A percentile compares a stretch with the other conserved stretches of the same genome.
Conservation (phyloP, 2,797 vertebrate species). For the Scolopax rusticola region DNA sequence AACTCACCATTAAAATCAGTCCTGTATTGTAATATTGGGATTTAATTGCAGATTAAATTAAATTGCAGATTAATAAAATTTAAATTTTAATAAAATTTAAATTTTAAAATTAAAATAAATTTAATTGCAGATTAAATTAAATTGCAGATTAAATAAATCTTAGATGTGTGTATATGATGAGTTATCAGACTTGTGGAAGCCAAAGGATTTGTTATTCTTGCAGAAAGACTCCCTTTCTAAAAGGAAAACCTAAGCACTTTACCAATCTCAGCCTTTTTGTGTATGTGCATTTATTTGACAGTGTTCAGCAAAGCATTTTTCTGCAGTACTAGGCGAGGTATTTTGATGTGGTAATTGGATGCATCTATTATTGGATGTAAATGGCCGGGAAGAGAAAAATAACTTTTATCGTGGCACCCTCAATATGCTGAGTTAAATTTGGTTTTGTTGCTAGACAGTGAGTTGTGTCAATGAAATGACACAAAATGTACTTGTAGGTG, state of each 20-base stretch:
- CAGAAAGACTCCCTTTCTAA: not conserved
- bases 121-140: no score
- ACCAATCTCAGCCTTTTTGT: not conserved
- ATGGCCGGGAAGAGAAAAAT: not conserved
- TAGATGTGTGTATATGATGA: not conserved
- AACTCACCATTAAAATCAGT: not conserved
- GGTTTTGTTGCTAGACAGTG: not conserved
- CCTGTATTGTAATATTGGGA: not conserved
- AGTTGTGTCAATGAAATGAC: not conserved
- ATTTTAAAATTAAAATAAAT: no score
- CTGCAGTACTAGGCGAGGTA: not conserved
- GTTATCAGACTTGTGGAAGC: not conserved
- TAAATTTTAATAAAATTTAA: no score
- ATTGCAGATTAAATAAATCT: not conserved
- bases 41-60: not conserved
- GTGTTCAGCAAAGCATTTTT: not conserved
- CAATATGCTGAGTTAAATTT: not conserved
- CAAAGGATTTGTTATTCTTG: not conserved
- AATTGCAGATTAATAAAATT: no score
- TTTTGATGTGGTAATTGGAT: not conserved
- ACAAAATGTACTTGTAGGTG: not conserved
- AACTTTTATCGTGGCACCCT: not conserved
- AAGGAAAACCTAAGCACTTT: not conserved
- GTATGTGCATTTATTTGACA: not conserved
- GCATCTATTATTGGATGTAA: not conserved